These are phyloP conservation scores for Ceriagrion tenellum DNA, from an alignment of 2,888 invertebrate species.

Conservation along the genomic window DNA sequence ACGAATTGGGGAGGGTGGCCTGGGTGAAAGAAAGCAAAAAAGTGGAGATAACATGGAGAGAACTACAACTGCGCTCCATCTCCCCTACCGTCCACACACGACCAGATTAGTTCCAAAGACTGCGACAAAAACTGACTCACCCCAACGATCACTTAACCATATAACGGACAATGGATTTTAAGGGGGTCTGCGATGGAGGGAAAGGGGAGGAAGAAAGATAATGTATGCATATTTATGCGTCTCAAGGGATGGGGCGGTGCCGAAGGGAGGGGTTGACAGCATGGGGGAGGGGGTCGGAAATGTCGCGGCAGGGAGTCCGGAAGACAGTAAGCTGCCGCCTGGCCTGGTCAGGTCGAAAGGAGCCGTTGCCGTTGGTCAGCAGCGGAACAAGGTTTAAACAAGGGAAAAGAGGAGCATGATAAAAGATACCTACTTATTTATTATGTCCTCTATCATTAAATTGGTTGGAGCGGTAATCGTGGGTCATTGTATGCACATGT, in stretches of 20 bases:
- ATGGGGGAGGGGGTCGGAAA: not conserved
- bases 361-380: not conserved
- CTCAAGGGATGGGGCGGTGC: not conserved
- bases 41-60: not conserved
- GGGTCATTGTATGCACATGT: too few relatives aligned
- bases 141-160: not conserved
- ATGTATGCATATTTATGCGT: constrained; percentile 2
- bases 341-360: not conserved
- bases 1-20: not conserved
- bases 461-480: too few relatives aligned
- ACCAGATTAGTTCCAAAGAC: not conserved
- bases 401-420: too few relatives aligned
- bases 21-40: not conserved
- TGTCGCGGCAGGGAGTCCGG: not conserved
- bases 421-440: too few relatives aligned
- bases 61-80: not conserved
- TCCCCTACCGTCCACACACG: not conserved
- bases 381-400: not conserved
- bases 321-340: too few relatives aligned
- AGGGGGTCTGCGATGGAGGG: not conserved
- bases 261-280: not conserved
- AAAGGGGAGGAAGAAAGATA: not conserved
- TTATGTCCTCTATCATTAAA: too few relatives aligned
- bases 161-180: not conserved
- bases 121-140: not conserved